Conservation (phyloP, 2,113 vertebrate species). For the Pristiophorus japonicus region DNA sequence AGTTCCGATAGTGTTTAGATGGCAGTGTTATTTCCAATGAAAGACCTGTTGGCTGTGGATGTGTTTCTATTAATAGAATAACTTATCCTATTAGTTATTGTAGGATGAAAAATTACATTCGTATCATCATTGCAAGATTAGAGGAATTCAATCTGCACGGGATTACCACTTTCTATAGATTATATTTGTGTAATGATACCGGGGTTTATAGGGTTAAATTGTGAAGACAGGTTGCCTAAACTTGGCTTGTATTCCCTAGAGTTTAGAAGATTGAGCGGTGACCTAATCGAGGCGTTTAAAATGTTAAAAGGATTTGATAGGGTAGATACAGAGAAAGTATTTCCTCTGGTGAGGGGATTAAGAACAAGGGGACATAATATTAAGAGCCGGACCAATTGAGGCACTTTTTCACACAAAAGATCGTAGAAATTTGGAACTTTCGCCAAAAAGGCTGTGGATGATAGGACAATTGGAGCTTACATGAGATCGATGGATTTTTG, state of each 20-base stretch:
- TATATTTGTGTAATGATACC: background rate
- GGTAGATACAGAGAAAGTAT: background rate
- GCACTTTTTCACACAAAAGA: background rate
- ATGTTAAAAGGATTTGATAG: background rate
- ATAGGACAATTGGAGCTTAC: background rate
- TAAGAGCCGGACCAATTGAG: background rate
- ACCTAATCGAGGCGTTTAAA: background rate
- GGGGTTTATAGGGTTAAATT: background rate
- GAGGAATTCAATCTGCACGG: background rate
- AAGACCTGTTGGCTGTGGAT: background rate
- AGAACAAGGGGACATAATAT: background rate
- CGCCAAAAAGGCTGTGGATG: background rate
- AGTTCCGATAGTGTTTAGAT: background rate
- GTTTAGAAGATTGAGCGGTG: background rate
- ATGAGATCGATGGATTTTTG: background rate
- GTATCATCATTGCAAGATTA: background rate
- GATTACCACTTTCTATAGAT: background rate
- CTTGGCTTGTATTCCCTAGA: background rate
- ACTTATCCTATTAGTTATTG: no score
- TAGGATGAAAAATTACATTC: background rate
- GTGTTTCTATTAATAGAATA: background rate
- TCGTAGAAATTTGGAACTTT: background rate
- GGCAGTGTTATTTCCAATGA: background rate
- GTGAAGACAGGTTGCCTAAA: background rate
- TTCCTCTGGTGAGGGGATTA: background rate